Evolutionary conservation across 2,113 vertebrate species (phyloP).

Genomic region (Crypturellus undulatus): DNA sequence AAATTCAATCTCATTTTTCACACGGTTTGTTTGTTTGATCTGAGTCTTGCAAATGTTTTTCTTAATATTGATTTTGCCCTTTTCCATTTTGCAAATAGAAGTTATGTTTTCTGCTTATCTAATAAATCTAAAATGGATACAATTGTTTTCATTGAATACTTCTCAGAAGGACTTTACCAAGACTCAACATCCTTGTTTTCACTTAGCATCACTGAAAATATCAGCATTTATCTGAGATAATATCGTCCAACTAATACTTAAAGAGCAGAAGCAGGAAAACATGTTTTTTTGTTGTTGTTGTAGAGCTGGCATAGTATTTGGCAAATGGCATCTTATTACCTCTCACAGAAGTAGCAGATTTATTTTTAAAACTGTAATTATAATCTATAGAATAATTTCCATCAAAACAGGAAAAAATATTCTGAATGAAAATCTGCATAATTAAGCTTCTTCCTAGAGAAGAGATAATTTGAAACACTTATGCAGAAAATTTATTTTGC

Average conservation of each 20-base stretch:
- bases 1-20: not conserved
- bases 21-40: not conserved
- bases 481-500: not conserved
- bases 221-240: not conserved
- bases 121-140: slow-evolving; percentile 1
- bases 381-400: not conserved
- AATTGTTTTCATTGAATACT: not conserved
- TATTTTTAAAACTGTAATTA: not conserved
- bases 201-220: slow-evolving; percentile 3
- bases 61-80: slow-evolving; percentile 17
- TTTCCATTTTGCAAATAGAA: slow-evolving; percentile 40
- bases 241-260: not conserved
- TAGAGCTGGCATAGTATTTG: not conserved
- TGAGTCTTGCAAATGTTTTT: slow-evolving; percentile 15
- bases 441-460: not conserved
- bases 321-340: not conserved
- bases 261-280: not conserved
- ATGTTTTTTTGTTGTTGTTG: not conserved
- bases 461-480: not conserved
- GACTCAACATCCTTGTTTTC: not conserved
- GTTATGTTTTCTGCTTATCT: not conserved
- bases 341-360: not conserved
- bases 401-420: not conserved
- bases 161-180: not conserved
- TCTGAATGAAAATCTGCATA: not conserved